These are phyloP conservation scores for Ochotona princeps DNA, from an alignment of 2,113 vertebrate genomes.

Conservation along the genomic window DNA sequence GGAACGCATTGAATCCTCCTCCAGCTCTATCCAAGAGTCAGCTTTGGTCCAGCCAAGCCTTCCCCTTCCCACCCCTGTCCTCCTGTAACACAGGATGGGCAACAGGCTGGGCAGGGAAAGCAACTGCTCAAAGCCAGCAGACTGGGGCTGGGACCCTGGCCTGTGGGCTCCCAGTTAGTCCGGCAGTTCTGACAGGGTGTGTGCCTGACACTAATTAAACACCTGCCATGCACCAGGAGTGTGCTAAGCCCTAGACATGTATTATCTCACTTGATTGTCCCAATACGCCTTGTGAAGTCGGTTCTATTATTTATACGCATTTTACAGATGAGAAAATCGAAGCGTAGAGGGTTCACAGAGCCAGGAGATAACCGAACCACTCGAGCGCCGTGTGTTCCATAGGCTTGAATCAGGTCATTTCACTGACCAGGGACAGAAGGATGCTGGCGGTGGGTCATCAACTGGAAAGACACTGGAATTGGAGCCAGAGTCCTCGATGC, in stretches of 20 bases:
- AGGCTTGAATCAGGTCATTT: background rate
- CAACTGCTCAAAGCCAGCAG: background rate
- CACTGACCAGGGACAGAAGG: background rate
- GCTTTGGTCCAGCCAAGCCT: background rate
- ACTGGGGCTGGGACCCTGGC: background rate
- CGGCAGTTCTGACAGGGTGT: background rate
- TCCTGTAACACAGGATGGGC: background rate
- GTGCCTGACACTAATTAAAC: background rate
- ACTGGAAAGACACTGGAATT: background rate
- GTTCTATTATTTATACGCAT: slow-evolving; percentile 24
- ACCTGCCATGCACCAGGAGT: background rate
- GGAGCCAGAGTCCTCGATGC: background rate
- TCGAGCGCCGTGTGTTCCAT: background rate
- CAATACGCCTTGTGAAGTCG: background rate
- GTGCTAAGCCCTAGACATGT: background rate
- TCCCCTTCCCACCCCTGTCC: background rate
- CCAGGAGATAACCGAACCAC: background rate
- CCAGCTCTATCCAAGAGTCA: background rate
- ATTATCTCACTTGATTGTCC: background rate
- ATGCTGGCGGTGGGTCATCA: background rate
- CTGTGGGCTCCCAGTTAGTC: background rate
- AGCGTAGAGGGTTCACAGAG: background rate
- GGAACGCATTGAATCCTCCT: background rate
- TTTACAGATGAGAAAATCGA: slow-evolving; percentile 51
- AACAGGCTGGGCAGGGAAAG: slow-evolving; percentile 5